Percentiles rank a stretch among this genome's conserved stretches.
phyloP scores from a whole-genome alignment of 1,140 invertebrate species.

The Drosophila ananassae region DNA sequence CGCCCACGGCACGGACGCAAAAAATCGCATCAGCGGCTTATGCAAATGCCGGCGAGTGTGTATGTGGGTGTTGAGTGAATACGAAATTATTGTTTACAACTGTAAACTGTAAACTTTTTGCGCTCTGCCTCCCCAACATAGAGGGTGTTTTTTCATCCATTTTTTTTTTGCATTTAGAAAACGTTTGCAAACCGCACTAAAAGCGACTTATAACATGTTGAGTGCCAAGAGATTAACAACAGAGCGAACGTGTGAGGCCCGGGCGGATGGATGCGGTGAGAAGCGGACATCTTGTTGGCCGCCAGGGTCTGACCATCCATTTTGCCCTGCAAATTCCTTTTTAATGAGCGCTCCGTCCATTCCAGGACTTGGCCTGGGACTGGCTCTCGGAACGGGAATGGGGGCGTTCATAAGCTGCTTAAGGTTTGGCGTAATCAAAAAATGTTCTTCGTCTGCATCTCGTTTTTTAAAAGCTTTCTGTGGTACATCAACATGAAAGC shows the following conservation, averaged over 20 bases:
- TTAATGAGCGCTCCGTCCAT: conserved; percentile 74
- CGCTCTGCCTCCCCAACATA: conserved; percentile 8
- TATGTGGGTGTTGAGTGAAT: conserved; percentile 77
- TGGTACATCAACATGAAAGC: conserved; percentile 71
- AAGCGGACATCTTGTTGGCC: background rate
- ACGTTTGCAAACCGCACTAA: conserved; percentile 78
- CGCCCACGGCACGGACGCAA: conserved; percentile 51
- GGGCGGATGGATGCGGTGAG: conserved; percentile 1
- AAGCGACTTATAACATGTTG: conserved; percentile 83
- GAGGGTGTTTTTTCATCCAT: conserved; percentile 29
- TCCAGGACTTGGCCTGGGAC: conserved; percentile 10
- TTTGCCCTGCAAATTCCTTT: conserved; percentile 78
- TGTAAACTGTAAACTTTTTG: conserved; percentile 72
- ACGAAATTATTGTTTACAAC: conserved; percentile 83
- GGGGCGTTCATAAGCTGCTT: conserved; percentile 70
- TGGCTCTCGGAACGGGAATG: too few relatives aligned
- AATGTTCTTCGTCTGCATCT: conserved; percentile 38
- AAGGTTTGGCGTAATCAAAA: conserved; percentile 81
- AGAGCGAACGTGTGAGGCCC: conserved; percentile 40
- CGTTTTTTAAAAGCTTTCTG: conserved; percentile 78
- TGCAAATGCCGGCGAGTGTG: conserved; percentile 64
- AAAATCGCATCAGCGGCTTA: conserved; percentile 82
- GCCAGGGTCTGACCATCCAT: conserved; percentile 11
- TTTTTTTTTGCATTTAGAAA: conserved; percentile 64
- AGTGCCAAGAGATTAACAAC: conserved; percentile 82